Evolutionary conservation across 2,113 vertebrate species (phyloP).

Genomic region (Antigone vipio): DNA sequence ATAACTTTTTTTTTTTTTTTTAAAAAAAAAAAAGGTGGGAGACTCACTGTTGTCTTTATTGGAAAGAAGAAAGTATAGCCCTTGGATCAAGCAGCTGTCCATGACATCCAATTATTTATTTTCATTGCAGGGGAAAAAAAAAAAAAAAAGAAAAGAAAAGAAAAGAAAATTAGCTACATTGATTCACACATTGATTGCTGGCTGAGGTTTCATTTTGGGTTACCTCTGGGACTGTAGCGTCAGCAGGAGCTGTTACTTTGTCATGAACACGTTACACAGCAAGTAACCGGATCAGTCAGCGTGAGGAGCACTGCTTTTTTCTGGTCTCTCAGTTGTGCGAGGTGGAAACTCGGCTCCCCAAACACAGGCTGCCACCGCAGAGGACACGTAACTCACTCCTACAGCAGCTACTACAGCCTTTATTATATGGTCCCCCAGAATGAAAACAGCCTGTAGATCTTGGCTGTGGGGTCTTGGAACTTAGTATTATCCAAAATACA

Average conservation of each 20-base stretch:
- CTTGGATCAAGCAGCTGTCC: slow-evolving; percentile 10
- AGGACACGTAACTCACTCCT: neutral
- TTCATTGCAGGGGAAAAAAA: neutral
- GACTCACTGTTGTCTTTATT: neutral
- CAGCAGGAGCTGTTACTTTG: neutral
- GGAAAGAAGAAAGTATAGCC: neutral
- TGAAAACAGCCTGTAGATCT: neutral
- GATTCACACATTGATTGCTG: slow-evolving; percentile 9
- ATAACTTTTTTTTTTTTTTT: neutral
- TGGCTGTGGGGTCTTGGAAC: neutral
- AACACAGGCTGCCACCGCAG: neutral
- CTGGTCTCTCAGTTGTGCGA: neutral
- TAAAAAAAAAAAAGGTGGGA: neutral
- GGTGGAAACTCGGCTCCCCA: neutral
- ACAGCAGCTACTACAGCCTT: neutral
- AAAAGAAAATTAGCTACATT: slow-evolving; percentile 42
- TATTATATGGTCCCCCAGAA: neutral
- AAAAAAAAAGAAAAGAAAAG: neutral
- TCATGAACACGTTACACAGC: neutral
- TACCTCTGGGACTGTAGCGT: slow-evolving; percentile 8
- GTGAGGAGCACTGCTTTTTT: neutral
- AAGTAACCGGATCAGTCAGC: neutral
- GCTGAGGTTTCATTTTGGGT: slow-evolving; percentile 10
- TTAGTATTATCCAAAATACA: neutral
- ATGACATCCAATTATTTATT: neutral